Percentiles rank a stretch among this genome's conserved stretches.
These are phyloP conservation scores for Tiliacea aurago DNA, from an alignment of 2,888 invertebrate genomes.

Conservation along the genomic window DNA sequence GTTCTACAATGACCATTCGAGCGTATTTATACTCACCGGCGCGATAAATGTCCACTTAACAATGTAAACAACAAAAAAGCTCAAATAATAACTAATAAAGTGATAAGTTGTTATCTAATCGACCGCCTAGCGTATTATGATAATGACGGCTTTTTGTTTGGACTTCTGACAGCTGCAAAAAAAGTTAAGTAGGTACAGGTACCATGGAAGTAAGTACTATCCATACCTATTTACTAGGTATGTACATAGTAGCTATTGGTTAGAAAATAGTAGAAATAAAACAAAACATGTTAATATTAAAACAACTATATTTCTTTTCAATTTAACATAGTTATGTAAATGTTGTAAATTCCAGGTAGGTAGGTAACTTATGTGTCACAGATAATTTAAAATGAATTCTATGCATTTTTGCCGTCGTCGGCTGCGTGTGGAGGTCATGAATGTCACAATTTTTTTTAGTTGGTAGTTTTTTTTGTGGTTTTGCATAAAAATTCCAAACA, in stretches of 20 bases:
- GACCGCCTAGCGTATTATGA: neutral
- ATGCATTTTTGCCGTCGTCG: neutral
- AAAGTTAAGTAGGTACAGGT: too few relatives aligned
- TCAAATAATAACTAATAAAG: neutral
- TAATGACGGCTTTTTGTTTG: neutral
- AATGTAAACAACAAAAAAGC: conserved; percentile 35
- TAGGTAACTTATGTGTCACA: too few relatives aligned
- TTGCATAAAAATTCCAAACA: too few relatives aligned
- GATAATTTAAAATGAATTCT: neutral
- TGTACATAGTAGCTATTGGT: neutral
- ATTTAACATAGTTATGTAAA: neutral
- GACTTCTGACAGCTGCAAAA: neutral
- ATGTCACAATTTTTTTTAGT: too few relatives aligned
- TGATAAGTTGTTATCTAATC: conserved; percentile 28
- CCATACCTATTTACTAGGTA: too few relatives aligned
- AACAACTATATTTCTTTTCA: conserved; percentile 29
- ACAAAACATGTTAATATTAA: neutral
- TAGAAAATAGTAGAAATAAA: conserved; percentile 21
- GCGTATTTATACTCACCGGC: conserved; percentile 41
- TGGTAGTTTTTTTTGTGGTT: too few relatives aligned
- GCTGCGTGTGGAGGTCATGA: too few relatives aligned
- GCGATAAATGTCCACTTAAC: conserved; percentile 16
- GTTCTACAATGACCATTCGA: neutral
- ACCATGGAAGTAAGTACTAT: too few relatives aligned
- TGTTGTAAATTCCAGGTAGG: too few relatives aligned